Base-by-base conservation (phyloP, 2,797 vertebrate genomes). In the Xerus rutilus region DNA sequence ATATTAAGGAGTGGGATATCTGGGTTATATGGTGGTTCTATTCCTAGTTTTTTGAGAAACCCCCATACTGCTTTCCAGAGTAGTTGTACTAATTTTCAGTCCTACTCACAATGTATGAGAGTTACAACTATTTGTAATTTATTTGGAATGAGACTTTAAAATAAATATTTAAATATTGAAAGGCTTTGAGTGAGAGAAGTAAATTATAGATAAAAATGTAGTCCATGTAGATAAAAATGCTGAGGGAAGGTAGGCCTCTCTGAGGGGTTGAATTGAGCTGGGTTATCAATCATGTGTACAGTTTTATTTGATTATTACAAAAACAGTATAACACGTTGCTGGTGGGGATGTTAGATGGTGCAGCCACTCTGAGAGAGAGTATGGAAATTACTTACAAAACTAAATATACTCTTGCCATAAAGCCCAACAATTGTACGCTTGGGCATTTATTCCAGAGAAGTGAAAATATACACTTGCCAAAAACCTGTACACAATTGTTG, bases 371-470 rank as follows among this genome's bases (percentile, higher is more conserved):
- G 21, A 47, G 52, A 90, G 67, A 45, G 1, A 57, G 20, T 67
- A 43, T 20, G 13, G 3, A 18, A n/a, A 1, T 84, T 89, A 69
- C 49, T 84, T 78, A 85, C 23, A 92, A 54, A 92, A 90, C 28
- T 45, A 95, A 94, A 65, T 49, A 52, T 4, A 49, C 5, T 10
- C 73, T 91, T 85, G 72, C 15, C 30, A 59, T 96, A 94, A 95
- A 94, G 94, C 5, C 20, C 35, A 89, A 54, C 14, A 82, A 73
- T 81, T 89, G 12, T n/a, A 32, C 23, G 70, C 62, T 25, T 54
- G n/a, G 52, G 54, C 39, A 45, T 96, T 93, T 94, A 54, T 91
- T 79, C 54, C 43, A 78, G 49, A 94, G 69, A 93, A 91, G 69
- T 67, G 7, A 95, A 92, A 94, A 87, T 8, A 47, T 86, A 49